Base-by-base conservation (phyloP, 2,113 vertebrate genomes). In the Calyptommatus sinebrachiatus region DNA sequence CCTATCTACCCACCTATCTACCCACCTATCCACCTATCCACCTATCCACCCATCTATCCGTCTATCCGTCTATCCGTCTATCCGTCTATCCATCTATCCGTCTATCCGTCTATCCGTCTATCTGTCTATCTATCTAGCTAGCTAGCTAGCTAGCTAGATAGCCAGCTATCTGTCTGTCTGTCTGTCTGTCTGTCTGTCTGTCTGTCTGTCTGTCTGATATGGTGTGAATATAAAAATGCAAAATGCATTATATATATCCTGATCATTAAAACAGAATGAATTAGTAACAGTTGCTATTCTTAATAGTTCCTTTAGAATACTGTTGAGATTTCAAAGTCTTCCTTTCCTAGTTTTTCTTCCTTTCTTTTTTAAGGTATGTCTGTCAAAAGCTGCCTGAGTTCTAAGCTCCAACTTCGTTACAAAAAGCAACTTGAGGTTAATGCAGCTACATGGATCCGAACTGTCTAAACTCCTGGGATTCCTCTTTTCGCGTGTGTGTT, bases 371-470 rank as follows among this genome's bases (percentile, higher is more conserved):
- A 70, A 48, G 8, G 20, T 50, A 46, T 21, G 6, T 77, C 76
- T 84, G 70, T 5, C 78, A 70, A 73, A 31, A 46, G 62, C 31
- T 41, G 28, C 79, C 63, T 73, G 80, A 84, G 73, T 69, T 73
- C 2, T 83, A 86, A 83, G 89, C 88, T 69, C 77, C 69, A 57
- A 20, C 10, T 11, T 0, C 1, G 18, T 46, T 76, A 46, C 79
- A 76, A 77, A 61, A 62, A 85, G n/a, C 60, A 71, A 0, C 83
- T 81, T 77, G 77, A 69, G 85, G 82, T 86, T 82, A 80, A 82
- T 67, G 29, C 78, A 82, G 73, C 74, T 4, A 0, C 1, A 0
- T 61, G 79, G 75, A 86, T 87, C 83, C 46, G 77, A 65, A 16
- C 2, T 76, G 71, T 61, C 29, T 57, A 24, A 57, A 45, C 78